A percentile compares a stretch with the other conserved stretches of the same genome.
Conservation (phyloP, 2,113 vertebrate species). For the Mirza zaza region DNA sequence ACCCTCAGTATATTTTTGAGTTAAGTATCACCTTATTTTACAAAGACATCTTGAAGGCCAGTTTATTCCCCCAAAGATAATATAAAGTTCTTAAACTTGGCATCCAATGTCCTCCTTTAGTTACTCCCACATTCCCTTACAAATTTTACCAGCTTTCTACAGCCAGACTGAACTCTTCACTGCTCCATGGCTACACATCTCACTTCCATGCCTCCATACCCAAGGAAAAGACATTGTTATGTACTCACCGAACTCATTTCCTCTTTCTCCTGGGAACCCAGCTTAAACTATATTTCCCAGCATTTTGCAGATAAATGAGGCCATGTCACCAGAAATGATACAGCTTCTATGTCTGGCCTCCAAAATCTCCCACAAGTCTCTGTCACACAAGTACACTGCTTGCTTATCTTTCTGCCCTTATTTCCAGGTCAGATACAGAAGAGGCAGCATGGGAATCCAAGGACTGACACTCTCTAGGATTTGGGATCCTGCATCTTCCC, state of each 20-base stretch:
- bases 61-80: neutral
- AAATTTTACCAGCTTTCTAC: neutral
- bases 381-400: neutral
- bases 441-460: neutral
- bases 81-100: neutral
- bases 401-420: neutral
- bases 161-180: neutral
- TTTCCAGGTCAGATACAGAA: neutral
- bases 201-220: neutral
- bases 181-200: neutral
- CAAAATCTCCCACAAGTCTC: neutral
- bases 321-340: neutral
- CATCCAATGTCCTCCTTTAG: neutral
- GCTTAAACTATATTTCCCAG: neutral
- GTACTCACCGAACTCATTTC: neutral
- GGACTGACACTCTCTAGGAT: neutral
- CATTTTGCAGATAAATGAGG: neutral
- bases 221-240: neutral
- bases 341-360: neutral
- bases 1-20: neutral
- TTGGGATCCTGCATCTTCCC: neutral
- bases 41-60: neutral
- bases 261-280: neutral
- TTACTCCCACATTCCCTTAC: neutral
- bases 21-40: neutral